phyloP scores from a whole-genome alignment of 2,113 vertebrate species.

The Saccopteryx leptura region DNA sequence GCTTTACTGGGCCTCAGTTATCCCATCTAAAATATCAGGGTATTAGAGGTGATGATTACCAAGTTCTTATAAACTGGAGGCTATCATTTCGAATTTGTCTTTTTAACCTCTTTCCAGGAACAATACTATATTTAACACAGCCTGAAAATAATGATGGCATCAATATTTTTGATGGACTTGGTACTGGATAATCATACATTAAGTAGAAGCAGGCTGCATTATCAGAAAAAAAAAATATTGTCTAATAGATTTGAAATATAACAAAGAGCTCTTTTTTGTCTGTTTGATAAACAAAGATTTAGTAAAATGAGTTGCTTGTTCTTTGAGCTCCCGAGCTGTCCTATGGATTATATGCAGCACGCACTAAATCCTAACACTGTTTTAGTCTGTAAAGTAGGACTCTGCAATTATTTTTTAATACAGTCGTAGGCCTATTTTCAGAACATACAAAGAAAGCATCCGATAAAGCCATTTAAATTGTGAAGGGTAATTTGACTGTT shows the following conservation, averaged over 20 bases:
- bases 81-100: background rate
- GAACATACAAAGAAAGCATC: conserved; percentile 38
- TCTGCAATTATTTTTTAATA: conserved; percentile 20
- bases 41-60: background rate
- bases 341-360: background rate
- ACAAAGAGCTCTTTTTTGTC: rapidly evolving
- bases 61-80: background rate
- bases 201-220: background rate
- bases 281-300: background rate
- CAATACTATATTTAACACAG: background rate
- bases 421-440: conserved; percentile 38
- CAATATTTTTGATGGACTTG: background rate
- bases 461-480: background rate
- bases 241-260: background rate
- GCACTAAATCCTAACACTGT: background rate
- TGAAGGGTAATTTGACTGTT: background rate
- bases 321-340: background rate
- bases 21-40: background rate
- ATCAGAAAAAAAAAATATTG: background rate
- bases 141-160: conserved; percentile 12
- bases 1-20: background rate
- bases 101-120: conserved; percentile 36
- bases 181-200: background rate
- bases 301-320: background rate
- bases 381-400: background rate